Evolutionary conservation across 2,888 invertebrate genomes (phyloP).

Genomic region (Dascillus cervinus): DNA sequence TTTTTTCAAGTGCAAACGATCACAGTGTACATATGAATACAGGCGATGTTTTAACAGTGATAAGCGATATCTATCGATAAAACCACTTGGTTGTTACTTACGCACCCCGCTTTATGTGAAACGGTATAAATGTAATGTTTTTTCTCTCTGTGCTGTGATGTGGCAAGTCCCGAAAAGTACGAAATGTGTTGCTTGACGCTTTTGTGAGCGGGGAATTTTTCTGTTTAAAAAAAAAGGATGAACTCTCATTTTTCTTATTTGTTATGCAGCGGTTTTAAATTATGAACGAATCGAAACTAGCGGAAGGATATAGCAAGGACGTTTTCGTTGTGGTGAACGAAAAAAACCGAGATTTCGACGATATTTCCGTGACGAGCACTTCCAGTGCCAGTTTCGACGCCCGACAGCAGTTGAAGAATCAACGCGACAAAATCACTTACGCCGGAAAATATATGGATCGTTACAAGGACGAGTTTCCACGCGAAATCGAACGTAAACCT

Average conservation of each 20-base stretch:
- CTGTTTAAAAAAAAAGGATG: background rate
- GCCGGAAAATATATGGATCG: conserved; percentile 39
- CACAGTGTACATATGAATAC: too few relatives aligned
- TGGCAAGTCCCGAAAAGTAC: conserved; percentile 7
- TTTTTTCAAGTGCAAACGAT: too few relatives aligned
- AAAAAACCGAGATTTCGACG: conserved; percentile 5
- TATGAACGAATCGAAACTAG: too few relatives aligned
- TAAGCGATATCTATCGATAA: conserved; percentile 10
- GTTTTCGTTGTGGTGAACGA: background rate
- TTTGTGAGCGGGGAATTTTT: conserved; percentile 11
- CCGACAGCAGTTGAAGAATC: conserved; percentile 29
- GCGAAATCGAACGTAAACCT: conserved; percentile 19
- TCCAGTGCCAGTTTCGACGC: conserved; percentile 27
- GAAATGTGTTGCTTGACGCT: conserved; percentile 12
- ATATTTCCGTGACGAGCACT: conserved; percentile 4
- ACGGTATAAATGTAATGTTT: too few relatives aligned
- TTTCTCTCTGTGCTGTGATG: conserved; percentile 9
- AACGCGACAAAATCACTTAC: conserved; percentile 33
- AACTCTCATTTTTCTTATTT: background rate
- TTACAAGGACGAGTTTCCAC: conserved; percentile 34
- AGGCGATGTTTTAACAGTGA: conserved; percentile 11
- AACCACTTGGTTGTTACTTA: conserved; percentile 8
- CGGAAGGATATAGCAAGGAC: background rate
- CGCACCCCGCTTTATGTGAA: conserved; percentile 14
- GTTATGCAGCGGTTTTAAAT: background rate